These are phyloP conservation scores for Druceiella hillmani DNA, from an alignment of 2,888 invertebrate genomes.

Conservation along the genomic window DNA sequence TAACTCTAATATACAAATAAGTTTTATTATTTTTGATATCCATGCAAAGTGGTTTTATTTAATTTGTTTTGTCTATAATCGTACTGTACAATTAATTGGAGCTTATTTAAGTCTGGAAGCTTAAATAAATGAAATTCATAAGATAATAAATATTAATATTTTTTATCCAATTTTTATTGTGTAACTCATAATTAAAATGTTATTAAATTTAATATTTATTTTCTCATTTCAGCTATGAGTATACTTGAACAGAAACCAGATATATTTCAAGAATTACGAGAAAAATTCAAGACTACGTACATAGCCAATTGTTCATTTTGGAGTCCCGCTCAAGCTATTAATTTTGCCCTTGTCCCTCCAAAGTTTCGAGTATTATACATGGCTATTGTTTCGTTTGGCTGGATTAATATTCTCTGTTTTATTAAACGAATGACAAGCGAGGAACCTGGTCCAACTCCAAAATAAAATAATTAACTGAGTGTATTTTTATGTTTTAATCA, in stretches of 20 bases:
- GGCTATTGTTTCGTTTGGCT: conserved; percentile 69
- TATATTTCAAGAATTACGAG: conserved; percentile 62
- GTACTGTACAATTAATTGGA: too few species aligned
- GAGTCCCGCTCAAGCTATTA: conserved; percentile 75
- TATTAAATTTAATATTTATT: conserved; percentile 10
- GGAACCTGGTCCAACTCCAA: too few species aligned
- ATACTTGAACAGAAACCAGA: conserved; percentile 66
- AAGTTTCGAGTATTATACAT: conserved; percentile 73
- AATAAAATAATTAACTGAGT: too few species aligned
- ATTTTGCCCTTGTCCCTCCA: conserved; percentile 69
- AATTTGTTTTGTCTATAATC: too few species aligned
- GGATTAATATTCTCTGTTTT: conserved; percentile 82
- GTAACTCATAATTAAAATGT: too few species aligned
- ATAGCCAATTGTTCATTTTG: conserved; percentile 76
- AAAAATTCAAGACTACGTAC: conserved; percentile 68
- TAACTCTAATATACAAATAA: too few species aligned
- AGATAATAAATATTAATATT: too few species aligned
- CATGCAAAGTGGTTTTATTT: too few species aligned
- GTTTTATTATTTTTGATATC: too few species aligned
- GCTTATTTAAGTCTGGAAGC: neutral
- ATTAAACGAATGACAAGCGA: conserved; percentile 58
- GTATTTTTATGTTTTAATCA: too few species aligned
- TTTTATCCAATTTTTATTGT: too few species aligned
- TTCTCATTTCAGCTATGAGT: conserved; percentile 59
- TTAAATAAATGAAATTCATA: too few species aligned